A percentile compares a stretch with the other conserved stretches of the same genome.
phyloP scores from a whole-genome alignment of 1,140 invertebrate genomes.

The Drosophila triauraria region DNA sequence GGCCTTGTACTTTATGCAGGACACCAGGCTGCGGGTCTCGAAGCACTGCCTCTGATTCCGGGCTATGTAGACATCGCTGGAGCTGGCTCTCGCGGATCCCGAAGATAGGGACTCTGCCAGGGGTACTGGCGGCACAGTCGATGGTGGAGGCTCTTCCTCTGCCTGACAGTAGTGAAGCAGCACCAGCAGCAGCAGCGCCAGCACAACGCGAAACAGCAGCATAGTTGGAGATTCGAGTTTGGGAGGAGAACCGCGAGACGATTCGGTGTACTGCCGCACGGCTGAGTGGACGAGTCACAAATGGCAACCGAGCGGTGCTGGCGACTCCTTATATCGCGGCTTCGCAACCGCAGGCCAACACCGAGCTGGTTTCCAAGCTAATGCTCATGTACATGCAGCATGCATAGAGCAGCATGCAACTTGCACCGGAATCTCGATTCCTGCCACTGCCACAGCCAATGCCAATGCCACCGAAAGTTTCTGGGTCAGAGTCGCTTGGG shows the following conservation, averaged over 20 bases:
- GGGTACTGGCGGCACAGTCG: background rate
- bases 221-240: constrained; percentile 12
- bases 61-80: constrained; percentile 68
- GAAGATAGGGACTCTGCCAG: constrained; percentile 16
- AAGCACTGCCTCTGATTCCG: constrained; percentile 77
- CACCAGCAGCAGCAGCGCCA: constrained; percentile 59
- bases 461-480: constrained; percentile 61
- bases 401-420: constrained; percentile 48
- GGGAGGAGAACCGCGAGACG: constrained; percentile 7
- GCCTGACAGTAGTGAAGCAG: constrained; percentile 52
- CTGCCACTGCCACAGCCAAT: constrained; percentile 46
- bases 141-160: constrained; percentile 16
- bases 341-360: constrained; percentile 44
- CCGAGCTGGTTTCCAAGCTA: constrained; percentile 52
- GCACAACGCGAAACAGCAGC: constrained; percentile 46
- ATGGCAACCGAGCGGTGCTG: constrained; percentile 64
- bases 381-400: constrained; percentile 56
- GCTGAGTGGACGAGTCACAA: constrained; percentile 67
- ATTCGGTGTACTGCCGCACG: constrained; percentile 51
- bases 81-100: constrained; percentile 18
- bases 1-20: constrained; percentile 81
- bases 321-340: constrained; percentile 74
- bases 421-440: constrained; percentile 75
- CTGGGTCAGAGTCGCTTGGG: constrained; percentile 61
- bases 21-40: constrained; percentile 74